Base-by-base conservation (phyloP, 2,113 vertebrate genomes). In the Oxyruncus cristatus region DNA sequence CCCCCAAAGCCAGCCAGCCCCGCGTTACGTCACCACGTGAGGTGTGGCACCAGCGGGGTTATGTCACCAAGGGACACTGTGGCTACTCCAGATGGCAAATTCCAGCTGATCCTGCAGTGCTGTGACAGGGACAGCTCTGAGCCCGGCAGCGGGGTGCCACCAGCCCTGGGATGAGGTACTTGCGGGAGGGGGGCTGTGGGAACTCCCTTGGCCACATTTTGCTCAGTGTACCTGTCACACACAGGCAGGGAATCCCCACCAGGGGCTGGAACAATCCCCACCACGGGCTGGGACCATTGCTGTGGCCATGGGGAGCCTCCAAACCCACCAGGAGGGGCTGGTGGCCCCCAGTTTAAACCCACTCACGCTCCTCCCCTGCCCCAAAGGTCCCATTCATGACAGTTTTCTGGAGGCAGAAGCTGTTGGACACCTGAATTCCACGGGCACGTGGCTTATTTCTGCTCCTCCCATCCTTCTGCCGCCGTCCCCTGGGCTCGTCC, bases 381-480 rank as follows among this genome's bases (percentile, higher is more conserved):
- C 61, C 14, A 4, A 11, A 5, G 1, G 16, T 18, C n/a, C 27
- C 6, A 22, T 1, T 12, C 59, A 4, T 2, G 1, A 12, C 33
- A n/a, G 20, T 15, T 28, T 47, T 55, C 12, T 28, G 3, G 2
- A 17, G 46, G 32, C 21, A 35, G 61, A 47, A 2, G 10, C 39
- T 11, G 2, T 32, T 46, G 11, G 59, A 11, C 0, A 5, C 11
- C 35, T 2, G 32, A 16, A 24, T 74, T 53, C 33, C 35, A 2
- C 0, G 4, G 19, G 19, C 12, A 6, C 0, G 19, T 10, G 39
- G 12, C 14, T 23, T 14, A 5, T 20, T 61, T 24, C 50, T 47
- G 26, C 61, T 37, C 6, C 0, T 26, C 22, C 53, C 27, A 11
- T 9, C 52, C 73, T 35, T 56, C 75, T 42, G 19, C 52, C 56